Conservation (phyloP, 1,140 invertebrate genomes). For the Papilio polytes region DNA sequence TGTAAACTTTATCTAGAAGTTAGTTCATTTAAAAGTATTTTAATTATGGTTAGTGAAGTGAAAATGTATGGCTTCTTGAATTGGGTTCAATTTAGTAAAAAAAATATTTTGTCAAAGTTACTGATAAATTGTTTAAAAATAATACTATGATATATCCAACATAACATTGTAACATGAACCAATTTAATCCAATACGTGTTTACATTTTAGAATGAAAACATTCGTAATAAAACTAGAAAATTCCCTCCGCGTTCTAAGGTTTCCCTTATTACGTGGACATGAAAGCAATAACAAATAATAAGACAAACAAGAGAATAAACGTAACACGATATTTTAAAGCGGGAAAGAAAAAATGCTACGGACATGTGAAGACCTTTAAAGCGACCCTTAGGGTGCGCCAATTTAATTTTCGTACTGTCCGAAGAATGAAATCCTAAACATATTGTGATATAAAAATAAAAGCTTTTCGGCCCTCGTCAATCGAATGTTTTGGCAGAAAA, state of each 20-base stretch:
- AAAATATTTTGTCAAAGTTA: too few species aligned
- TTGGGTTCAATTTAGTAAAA: too few species aligned
- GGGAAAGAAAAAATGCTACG: conserved; percentile 46
- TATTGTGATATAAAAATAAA: conserved; percentile 58
- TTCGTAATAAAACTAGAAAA: conserved; percentile 19
- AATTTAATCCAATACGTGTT: conserved; percentile 17
- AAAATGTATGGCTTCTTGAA: too few species aligned
- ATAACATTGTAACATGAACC: conserved; percentile 5
- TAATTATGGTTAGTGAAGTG: too few species aligned
- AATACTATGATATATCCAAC: background rate
- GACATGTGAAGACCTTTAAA: conserved; percentile 60
- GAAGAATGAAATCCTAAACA: conserved; percentile 61
- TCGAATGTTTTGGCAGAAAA: conserved; percentile 42
- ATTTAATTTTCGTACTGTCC: conserved; percentile 60
- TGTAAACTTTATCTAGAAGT: too few species aligned
- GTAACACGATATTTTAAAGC: conserved; percentile 64
- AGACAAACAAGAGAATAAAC: conserved; percentile 51
- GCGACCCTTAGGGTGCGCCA: conserved; percentile 49
- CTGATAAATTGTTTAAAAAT: background rate
- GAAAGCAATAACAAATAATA: conserved; percentile 54
- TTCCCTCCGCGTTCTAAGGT: conserved; percentile 47
- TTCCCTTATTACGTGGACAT: conserved; percentile 46
- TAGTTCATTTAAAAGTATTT: too few species aligned
- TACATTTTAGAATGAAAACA: conserved; percentile 30
- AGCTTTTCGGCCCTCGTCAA: conserved; percentile 57